Base-by-base conservation (phyloP, 2,888 invertebrate genomes). In the Halictus ligatus region DNA sequence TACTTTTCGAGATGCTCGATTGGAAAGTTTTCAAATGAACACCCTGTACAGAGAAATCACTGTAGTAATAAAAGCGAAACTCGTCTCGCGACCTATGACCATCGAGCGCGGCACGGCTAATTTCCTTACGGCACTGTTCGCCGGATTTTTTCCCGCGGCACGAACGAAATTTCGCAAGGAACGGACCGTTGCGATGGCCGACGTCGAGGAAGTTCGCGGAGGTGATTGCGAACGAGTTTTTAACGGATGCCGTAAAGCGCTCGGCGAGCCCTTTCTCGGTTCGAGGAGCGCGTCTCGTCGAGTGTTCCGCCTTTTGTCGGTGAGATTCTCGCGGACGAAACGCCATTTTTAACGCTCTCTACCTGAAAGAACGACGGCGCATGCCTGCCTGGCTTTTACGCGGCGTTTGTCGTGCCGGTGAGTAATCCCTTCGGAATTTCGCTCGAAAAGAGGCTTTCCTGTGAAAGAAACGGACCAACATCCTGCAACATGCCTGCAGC, bases 391-490 rank as follows among this genome's bases (percentile, higher is more conserved):
- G 71, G 78, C 85, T 85, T 87, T 76, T 84, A 83, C 83, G 80
- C 83, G 72, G 58, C 80, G 74, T 85, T 83, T 80, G 77, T 82
- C 78, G 83, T 58, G 83, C n/a, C 83, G 72, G 58, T 88, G 92
- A 92, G 89, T 92, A 92, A 92, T 93, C 90, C 89, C 83, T 87
- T 71, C 85, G 92, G 93, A 93, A 94, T 94, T 93, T 93, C 88
- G 92, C 91, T 91, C 90, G 90, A 90, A 93, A 91, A 92, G 88
- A 87, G 87, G 83, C 90, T 85, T 89, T 82, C 78, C 86, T 64
- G 76, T 54, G 76, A 84, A 87, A 82, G 76, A 84, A 85, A 82
- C 80, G 74, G 60, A n/a, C 75, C 83, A 82, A 64, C 84, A 73
- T 80, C 84, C 78, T 81, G 29, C 50, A 21, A 40, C 69, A 0